Evolutionary conservation across 2,113 vertebrate species (phyloP), one percentile per base, ranked within the genome.

Genomic region (Corapipo altera): DNA sequence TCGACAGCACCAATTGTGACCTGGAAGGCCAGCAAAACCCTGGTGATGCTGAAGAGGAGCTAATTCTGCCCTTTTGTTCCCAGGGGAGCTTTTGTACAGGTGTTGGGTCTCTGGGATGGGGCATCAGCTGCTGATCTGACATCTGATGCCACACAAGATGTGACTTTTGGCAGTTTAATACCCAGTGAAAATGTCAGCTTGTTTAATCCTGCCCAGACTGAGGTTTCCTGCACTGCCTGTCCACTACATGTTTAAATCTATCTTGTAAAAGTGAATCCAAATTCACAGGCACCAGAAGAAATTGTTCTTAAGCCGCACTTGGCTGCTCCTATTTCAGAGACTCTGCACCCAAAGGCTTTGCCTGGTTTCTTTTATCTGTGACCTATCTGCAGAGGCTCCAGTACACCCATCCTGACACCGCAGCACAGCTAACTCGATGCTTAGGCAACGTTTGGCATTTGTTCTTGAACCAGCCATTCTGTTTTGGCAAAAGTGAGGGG

Each of bases 341-440:
- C 61, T n/a, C 55, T 81, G 59, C 5, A 35, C 21, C 19, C 22
- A 44, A n/a, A 84, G 41, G 11, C 27, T 84, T 73, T 39, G 16
- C 55, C 28, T 66, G 23, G 15, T 79, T 83, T 58, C 49, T 61
- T 73, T 73, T 35, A 57, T 16, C 41, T 48, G 11, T 22, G 57
- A 33, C 52, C 48, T 43, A 11, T 35, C 77, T 46, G 28, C 58
- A 65, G 30, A 66, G 64, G 22, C 27, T 79, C 72, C 70, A 6
- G 6, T 19, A 24, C 16, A 6, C 23, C 62, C 5, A 1, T 12
- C 32, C 67, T 3, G 14, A 17, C 24, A n/a, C 37, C 65, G 33
- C 2, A 3, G 59, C 27, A 21, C 77, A 59, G 6, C n/a, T 9
- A 57, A 44, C 28, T 24, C 0, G 0, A 4, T 12, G 54, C 48